Evolutionary conservation across 2,797 vertebrate genomes (phyloP), one percentile per base, ranked within the genome.

Genomic region (Oryzias dopingdopingensis): DNA sequence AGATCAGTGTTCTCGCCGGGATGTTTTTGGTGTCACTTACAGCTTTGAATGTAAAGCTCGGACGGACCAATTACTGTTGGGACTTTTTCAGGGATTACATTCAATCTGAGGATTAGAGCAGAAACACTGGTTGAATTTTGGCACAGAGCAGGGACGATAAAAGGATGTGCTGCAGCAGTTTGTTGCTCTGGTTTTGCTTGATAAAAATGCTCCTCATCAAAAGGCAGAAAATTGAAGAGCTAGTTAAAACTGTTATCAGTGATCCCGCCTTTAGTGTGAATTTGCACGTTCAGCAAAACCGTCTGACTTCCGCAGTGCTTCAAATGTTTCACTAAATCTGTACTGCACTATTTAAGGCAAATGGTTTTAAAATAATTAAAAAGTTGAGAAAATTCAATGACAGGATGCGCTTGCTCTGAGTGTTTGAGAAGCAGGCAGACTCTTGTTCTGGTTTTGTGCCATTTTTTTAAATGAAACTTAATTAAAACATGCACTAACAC

Each of bases 91-190:
- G 57, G 79, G 82, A 81, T 86, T 86, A 80, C 68, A 66, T 74
- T 60, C 58, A 67, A 56, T 56, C 37, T 29, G 44, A 67, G 77
- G 82, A 82, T 86, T 82, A 84, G 72, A 4, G 50, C 14, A 55
- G 44, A 68, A 74, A 61, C 76, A 59, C 76, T 76, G 73, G 82
- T 72, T 79, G 37, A 80, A 80, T 84, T 75, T 83, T 71, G 60
- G 49, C 63, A 41, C 52, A 63, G 69, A 79, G 41, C 55, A 64
- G 52, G 52, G 59, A 66, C 44, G 70, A 79, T 77, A 72, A 76
- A 77, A 48, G 26, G 32, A 68, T 75, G 74, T 65, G 44, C 45
- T 46, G 59, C 52, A 59, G 10, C 57, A 52, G 53, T 70, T 41
- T 58, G 67, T 71, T 56, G 69, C 62, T 70, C 67, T 29, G 47